These are phyloP conservation scores for Progne subis DNA, from an alignment of 2,113 vertebrate genomes.

Conservation along the genomic window DNA sequence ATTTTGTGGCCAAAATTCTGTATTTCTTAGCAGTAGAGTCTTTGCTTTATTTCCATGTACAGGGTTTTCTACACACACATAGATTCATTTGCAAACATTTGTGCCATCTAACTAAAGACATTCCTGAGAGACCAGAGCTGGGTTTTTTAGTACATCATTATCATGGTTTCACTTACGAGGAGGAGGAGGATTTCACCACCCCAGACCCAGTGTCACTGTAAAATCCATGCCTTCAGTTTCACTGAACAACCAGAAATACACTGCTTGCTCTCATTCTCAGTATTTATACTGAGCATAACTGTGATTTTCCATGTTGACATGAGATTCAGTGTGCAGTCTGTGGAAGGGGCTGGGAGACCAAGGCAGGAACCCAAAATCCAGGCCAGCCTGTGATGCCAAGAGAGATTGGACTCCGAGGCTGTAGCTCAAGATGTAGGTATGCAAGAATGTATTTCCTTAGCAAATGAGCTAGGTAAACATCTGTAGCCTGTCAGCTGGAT, in stretches of 20 bases:
- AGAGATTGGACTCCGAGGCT: accelerated
- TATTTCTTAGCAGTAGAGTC: background rate
- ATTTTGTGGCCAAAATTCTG: background rate
- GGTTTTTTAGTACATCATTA: background rate
- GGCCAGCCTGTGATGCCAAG: background rate
- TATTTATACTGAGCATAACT: background rate
- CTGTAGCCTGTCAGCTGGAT: background rate
- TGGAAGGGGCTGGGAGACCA: background rate
- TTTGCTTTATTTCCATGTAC: background rate
- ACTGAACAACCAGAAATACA: background rate
- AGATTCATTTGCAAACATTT: background rate
- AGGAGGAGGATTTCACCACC: background rate
- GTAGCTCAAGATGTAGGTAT: accelerated
- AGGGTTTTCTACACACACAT: background rate
- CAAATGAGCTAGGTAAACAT: background rate
- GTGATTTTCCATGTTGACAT: background rate
- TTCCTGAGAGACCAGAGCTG: background rate
- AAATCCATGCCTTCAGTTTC: background rate
- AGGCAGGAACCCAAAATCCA: background rate
- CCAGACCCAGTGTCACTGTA: background rate
- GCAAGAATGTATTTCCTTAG: background rate
- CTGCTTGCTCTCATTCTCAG: background rate
- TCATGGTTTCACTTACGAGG: background rate
- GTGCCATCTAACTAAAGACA: background rate
- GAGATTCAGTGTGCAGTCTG: background rate